Conservation (phyloP, 2,888 invertebrate genomes). For the Acanthococcus lagerstroemiae region DNA sequence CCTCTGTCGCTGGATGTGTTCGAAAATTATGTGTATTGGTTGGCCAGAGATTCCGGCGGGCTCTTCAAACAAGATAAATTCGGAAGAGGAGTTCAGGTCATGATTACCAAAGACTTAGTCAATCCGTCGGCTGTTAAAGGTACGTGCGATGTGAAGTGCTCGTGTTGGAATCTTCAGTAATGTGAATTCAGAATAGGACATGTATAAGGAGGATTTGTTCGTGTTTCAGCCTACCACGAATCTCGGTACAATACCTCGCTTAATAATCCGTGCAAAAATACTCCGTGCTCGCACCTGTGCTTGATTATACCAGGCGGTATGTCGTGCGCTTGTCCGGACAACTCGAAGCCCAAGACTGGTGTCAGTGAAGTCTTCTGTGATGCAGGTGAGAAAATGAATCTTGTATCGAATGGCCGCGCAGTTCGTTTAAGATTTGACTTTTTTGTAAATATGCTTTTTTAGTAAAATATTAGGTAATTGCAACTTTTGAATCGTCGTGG, state of each 20-base stretch:
- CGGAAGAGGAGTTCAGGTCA: constrained; percentile 80
- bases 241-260: constrained; percentile 69
- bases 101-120: constrained; percentile 69
- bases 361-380: constrained; percentile 60
- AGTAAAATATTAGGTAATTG: no score
- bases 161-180: no score
- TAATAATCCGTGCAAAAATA: constrained; percentile 56
- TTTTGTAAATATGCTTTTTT: no score
- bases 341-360: constrained; percentile 42
- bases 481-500: no score
- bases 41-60: constrained; percentile 80
- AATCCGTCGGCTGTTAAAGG: constrained; percentile 79
- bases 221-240: constrained; percentile 62
- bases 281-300: constrained; percentile 85
- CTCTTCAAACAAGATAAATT: constrained; percentile 89
- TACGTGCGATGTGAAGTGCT: constrained; percentile 37
- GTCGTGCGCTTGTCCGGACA: constrained; percentile 85
- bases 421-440: neutral
- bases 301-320: constrained; percentile 78
- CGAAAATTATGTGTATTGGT: constrained; percentile 86
- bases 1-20: constrained; percentile 87
- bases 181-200: neutral
- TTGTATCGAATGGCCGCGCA: neutral
- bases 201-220: neutral
- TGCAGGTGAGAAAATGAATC: constrained; percentile 48